These are phyloP conservation scores for Epinephelus awoara DNA, from an alignment of 2,797 vertebrate genomes.

Conservation along the genomic window DNA sequence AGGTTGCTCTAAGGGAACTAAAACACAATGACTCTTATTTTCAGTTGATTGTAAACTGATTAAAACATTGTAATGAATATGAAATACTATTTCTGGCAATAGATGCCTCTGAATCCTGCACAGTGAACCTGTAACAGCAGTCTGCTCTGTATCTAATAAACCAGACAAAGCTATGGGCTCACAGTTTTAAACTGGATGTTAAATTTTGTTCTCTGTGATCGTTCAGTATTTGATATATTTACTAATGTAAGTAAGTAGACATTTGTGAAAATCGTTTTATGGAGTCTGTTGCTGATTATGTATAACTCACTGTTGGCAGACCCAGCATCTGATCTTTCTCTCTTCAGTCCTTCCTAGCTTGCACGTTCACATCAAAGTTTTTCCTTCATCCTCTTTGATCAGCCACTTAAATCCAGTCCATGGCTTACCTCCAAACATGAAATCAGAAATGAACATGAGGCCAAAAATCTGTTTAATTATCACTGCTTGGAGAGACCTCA, in stretches of 20 bases:
- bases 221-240: not conserved
- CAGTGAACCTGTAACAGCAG: not conserved
- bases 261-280: not conserved
- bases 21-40: no score
- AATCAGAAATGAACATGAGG: constrained; percentile 5
- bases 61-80: no score
- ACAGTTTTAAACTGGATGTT: not conserved
- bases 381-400: constrained; percentile 2
- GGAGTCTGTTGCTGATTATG: not conserved
- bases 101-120: no score
- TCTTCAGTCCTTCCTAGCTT: not conserved
- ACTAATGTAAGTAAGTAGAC: not conserved
- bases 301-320: not conserved
- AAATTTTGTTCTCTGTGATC: not conserved
- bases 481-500: not conserved
- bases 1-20: no score
- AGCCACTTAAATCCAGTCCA: not conserved
- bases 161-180: not conserved
- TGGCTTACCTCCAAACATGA: not conserved
- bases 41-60: no score
- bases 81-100: no score
- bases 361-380: not conserved
- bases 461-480: not conserved
- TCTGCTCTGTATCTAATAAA: not conserved
- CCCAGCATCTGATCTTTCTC: not conserved